phyloP scores from a whole-genome alignment of 2,888 invertebrate genomes.

The Cantharis rustica region DNA sequence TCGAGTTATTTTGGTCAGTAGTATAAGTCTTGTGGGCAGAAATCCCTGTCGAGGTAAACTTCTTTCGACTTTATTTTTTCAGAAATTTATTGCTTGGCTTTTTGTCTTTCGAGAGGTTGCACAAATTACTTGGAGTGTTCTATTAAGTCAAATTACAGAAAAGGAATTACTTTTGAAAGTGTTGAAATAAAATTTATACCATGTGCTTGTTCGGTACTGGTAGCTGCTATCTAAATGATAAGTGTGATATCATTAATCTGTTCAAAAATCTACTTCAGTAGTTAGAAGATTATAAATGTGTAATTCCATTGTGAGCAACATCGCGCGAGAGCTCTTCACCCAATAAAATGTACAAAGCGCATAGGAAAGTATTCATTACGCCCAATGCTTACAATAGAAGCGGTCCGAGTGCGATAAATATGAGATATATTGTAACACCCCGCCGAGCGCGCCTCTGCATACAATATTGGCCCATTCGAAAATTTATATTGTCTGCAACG shows the following conservation, averaged over 20 bases:
- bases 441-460: constrained; percentile 44
- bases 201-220: not conserved
- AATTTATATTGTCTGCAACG: constrained; percentile 55
- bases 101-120: not conserved
- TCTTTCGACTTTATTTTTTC: not conserved
- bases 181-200: not conserved
- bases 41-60: not conserved
- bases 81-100: not conserved
- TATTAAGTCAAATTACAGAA: not conserved
- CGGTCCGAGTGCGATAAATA: constrained; percentile 51
- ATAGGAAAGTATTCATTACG: constrained; percentile 53
- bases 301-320: constrained; percentile 51
- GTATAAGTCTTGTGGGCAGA: not conserved
- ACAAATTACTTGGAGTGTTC: not conserved
- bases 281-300: constrained; percentile 49
- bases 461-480: constrained; percentile 53
- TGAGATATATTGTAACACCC: constrained; percentile 51
- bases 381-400: constrained; percentile 44
- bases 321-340: constrained; percentile 48
- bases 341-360: constrained; percentile 54
- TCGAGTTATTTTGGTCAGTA: not conserved
- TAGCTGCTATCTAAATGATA: not conserved
- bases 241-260: not conserved
- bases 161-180: not conserved
- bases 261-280: constrained; percentile 15